Percentiles rank a stretch among this genome's conserved stretches.
Conservation (phyloP, 2,113 vertebrate genomes). For the Pluvialis apricaria region DNA sequence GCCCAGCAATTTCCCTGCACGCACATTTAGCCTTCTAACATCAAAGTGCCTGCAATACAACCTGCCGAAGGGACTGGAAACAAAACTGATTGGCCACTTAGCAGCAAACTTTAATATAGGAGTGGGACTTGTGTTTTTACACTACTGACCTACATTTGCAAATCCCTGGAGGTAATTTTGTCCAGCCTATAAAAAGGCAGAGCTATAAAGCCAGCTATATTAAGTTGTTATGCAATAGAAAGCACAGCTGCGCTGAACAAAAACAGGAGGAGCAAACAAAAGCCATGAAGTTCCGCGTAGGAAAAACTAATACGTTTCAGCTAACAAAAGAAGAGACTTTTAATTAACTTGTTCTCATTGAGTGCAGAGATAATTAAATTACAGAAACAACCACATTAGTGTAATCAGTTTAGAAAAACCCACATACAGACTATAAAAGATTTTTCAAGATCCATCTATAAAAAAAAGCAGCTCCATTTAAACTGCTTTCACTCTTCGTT, state of each 20-base stretch:
- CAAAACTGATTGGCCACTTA: neutral
- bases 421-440: neutral
- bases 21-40: neutral
- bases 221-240: neutral
- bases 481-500: neutral
- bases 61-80: neutral
- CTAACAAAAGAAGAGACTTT: constrained; percentile 2
- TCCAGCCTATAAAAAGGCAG: neutral
- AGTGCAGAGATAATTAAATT: constrained; percentile 41
- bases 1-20: neutral
- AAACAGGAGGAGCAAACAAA: constrained; percentile 18
- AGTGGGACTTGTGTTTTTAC: constrained; percentile 13
- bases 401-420: constrained; percentile 25
- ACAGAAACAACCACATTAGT: constrained; percentile 1
- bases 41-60: neutral
- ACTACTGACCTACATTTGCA: constrained; percentile 43
- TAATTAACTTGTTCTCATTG: constrained; percentile 26
- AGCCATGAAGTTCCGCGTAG: neutral
- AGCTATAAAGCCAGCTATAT: neutral
- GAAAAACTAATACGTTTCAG: neutral
- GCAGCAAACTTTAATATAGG: neutral
- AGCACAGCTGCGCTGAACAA: neutral
- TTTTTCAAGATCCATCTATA: neutral
- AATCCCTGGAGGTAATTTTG: neutral
- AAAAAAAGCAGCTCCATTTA: neutral